Conservation (phyloP, 2,888 invertebrate species). For the Baronia brevicornis region DNA sequence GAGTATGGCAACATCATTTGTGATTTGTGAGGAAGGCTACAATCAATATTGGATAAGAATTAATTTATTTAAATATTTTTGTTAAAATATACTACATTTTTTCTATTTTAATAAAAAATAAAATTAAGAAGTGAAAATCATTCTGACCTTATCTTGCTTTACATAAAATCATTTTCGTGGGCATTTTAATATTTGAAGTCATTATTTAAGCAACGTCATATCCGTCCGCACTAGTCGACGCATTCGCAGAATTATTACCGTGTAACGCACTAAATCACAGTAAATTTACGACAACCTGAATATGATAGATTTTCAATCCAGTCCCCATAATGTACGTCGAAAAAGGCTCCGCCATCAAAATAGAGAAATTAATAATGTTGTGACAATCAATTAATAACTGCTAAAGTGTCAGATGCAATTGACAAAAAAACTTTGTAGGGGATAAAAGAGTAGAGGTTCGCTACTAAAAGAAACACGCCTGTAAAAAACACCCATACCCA, state of each 20-base stretch:
- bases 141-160: background rate
- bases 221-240: conserved; percentile 69
- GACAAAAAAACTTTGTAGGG: conserved; percentile 56
- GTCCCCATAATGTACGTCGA: conserved; percentile 64
- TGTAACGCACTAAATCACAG: conserved; percentile 72
- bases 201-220: conserved; percentile 70
- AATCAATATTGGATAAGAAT: too few relatives aligned
- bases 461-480: conserved; percentile 63
- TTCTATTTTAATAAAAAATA: background rate
- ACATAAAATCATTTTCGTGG: conserved; percentile 38
- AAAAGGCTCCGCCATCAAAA: conserved; percentile 69
- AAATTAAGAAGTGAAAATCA: background rate
- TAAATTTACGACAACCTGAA: conserved; percentile 74
- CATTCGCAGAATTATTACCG: conserved; percentile 68
- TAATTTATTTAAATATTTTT: too few relatives aligned
- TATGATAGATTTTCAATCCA: conserved; percentile 76
- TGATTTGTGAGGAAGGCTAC: too few relatives aligned
- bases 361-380: conserved; percentile 73
- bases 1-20: too few relatives aligned
- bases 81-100: too few relatives aligned
- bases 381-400: conserved; percentile 76
- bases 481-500: conserved; percentile 69
- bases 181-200: conserved; percentile 67
- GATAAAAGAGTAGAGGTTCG: conserved; percentile 44
- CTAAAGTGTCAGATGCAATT: conserved; percentile 72